phyloP scores from a whole-genome alignment of 1,140 invertebrate species.

The Drosophila pruinosa region DNA sequence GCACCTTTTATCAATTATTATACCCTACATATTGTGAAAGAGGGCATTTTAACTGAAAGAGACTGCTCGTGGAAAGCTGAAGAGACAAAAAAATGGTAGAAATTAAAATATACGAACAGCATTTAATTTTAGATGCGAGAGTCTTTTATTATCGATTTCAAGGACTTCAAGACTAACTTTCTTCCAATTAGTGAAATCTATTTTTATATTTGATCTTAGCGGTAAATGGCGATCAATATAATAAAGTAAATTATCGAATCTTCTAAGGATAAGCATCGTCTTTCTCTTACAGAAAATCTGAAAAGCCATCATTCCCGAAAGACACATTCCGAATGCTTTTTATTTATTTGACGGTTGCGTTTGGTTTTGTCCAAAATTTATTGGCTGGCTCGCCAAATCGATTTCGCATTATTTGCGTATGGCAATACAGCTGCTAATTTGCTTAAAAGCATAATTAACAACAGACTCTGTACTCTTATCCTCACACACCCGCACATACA shows the following conservation, averaged over 20 bases:
- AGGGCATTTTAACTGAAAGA: neutral
- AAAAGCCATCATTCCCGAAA: neutral
- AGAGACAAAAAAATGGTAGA: no score
- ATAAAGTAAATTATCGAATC: no score
- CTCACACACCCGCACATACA: neutral
- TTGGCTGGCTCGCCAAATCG: constrained; percentile 62
- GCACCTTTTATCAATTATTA: constrained; percentile 35
- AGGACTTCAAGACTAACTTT: no score
- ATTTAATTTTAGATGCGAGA: no score
- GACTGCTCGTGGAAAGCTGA: neutral
- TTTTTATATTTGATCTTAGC: no score
- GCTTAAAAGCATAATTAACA: constrained; percentile 80
- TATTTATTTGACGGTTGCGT: constrained; percentile 32
- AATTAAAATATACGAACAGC: no score
- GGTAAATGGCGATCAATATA: no score
- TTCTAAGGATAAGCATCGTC: no score
- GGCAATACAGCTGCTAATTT: constrained; percentile 75
- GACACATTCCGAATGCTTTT: neutral
- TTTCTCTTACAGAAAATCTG: neutral
- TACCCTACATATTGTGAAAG: neutral
- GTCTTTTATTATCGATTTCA: no score
- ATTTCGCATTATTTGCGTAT: constrained; percentile 67
- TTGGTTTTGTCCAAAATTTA: constrained; percentile 63
- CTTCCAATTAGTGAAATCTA: no score
- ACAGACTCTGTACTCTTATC: constrained; percentile 7